Percentiles rank a stretch among this genome's conserved stretches.
Conservation (phyloP, 2,113 vertebrate species). For the Triplophysa tibetana region DNA sequence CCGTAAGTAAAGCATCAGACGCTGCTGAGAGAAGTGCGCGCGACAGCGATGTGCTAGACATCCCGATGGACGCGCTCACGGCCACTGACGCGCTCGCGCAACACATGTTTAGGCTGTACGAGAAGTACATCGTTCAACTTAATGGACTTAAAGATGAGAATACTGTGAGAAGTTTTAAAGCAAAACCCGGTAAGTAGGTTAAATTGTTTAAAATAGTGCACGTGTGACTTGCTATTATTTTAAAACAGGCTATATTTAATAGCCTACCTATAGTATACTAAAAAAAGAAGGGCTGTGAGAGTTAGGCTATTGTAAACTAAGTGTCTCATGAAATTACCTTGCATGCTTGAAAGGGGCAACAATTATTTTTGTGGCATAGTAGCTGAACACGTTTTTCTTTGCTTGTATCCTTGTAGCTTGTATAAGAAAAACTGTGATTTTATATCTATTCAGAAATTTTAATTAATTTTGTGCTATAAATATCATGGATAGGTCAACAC, state of each 20-base stretch:
- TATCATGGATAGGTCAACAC: not conserved
- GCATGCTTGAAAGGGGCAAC: not conserved
- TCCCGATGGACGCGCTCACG: conserved; percentile 44
- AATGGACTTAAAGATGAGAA: conserved; percentile 80
- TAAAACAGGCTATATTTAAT: too few species aligned
- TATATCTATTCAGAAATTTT: not conserved
- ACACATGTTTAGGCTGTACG: conserved; percentile 90
- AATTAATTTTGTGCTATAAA: not conserved
- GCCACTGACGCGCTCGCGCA: conserved; percentile 79
- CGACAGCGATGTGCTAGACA: conserved; percentile 49
- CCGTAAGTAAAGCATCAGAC: conserved; percentile 46
- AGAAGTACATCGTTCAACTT: conserved; percentile 82
- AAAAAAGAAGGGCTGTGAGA: too few species aligned
- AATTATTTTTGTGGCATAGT: not conserved
- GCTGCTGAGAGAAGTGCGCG: conserved; percentile 39
- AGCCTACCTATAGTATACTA: too few species aligned
- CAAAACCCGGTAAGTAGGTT: conserved; percentile 51
- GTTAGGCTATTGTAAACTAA: too few species aligned
- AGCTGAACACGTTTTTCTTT: not conserved
- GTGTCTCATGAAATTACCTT: not conserved
- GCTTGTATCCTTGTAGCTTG: not conserved
- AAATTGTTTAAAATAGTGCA: not conserved
- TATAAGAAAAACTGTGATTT: not conserved
- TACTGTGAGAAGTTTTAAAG: conserved; percentile 90
- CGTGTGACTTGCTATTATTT: not conserved